Conservation (phyloP, 1,140 invertebrate species). For the Galleria mellonella region DNA sequence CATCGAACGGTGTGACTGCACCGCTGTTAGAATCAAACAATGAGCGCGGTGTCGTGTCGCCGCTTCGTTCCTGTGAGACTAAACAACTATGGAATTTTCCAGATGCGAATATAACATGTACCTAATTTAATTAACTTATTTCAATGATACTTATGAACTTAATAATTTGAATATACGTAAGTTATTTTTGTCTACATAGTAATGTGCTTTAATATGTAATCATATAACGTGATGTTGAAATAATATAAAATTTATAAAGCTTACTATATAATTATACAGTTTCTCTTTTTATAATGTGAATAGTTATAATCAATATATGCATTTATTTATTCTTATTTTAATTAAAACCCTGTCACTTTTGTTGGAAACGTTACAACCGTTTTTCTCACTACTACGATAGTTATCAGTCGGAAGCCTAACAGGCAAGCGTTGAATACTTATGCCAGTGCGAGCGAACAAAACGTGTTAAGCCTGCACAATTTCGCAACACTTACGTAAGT, state of each 20-base stretch:
- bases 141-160: no score
- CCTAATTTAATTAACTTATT: neutral
- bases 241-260: no score
- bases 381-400: conserved; percentile 4
- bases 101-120: conserved; percentile 17
- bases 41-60: conserved; percentile 45
- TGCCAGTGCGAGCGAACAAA: conserved; percentile 18
- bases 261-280: no score
- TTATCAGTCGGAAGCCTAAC: conserved; percentile 34
- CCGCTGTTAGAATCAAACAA: conserved; percentile 51
- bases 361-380: neutral
- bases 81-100: conserved; percentile 35
- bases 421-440: conserved; percentile 35
- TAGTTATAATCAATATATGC: no score
- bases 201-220: no score
- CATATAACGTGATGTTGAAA: no score
- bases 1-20: conserved; percentile 47
- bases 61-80: conserved; percentile 24
- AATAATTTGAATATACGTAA: no score
- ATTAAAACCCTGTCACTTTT: no score
- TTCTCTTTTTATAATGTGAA: no score
- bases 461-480: conserved; percentile 40
- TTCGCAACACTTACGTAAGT: conserved; percentile 34
- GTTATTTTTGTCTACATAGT: no score
- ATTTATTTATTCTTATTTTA: no score